These are phyloP conservation scores for Sebastes baramenuke DNA, from an alignment of 2,797 vertebrate genomes.

Conservation along the genomic window DNA sequence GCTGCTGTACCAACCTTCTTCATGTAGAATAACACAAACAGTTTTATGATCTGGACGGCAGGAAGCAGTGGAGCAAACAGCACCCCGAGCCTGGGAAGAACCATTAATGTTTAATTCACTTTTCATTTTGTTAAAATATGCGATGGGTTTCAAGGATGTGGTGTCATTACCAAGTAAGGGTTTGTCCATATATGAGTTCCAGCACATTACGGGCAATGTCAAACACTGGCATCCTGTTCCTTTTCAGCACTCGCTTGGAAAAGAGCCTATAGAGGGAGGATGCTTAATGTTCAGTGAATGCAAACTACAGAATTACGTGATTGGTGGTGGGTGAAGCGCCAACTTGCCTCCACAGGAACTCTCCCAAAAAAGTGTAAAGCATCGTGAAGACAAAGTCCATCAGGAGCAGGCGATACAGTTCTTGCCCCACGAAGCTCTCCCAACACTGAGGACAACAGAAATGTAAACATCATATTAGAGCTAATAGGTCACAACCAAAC, in stretches of 20 bases:
- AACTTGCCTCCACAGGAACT: conserved; percentile 88
- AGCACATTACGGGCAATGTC: conserved; percentile 89
- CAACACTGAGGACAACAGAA: conserved; percentile 83
- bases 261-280: conserved; percentile 73
- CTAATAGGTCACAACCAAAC: background rate
- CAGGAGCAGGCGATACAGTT: conserved; percentile 88
- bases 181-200: conserved; percentile 93
- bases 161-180: conserved; percentile 85
- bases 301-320: background rate
- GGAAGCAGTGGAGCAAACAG: conserved; percentile 89
- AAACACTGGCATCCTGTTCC: conserved; percentile 85
- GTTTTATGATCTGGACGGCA: conserved; percentile 85
- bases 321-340: background rate
- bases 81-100: conserved; percentile 83
- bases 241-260: conserved; percentile 72
- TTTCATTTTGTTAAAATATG: background rate
- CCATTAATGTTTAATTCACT: background rate
- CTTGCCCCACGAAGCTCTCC: conserved; percentile 91
- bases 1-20: conserved; percentile 83
- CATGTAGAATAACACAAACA: conserved; percentile 88
- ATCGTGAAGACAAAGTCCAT: conserved; percentile 88
- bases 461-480: background rate
- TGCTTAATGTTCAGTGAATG: background rate
- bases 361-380: conserved; percentile 83
- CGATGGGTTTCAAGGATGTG: background rate